Conservation (phyloP, 2,888 invertebrate species). For the Bellardia pandia region DNA sequence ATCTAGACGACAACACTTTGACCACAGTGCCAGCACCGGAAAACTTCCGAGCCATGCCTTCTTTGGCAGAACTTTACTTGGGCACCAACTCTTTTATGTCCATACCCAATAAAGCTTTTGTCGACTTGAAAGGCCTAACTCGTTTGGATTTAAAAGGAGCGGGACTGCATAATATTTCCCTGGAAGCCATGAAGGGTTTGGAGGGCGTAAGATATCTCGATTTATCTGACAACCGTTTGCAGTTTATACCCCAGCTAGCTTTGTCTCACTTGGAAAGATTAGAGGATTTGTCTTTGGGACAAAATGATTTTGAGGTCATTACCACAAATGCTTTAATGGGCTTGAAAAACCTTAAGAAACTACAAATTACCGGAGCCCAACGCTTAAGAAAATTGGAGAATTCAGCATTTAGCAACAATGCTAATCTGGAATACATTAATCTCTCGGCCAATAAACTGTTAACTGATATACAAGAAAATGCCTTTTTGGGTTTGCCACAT, state of each 20-base stretch:
- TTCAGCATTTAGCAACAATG: conserved; percentile 91
- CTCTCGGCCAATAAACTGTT: conserved; percentile 92
- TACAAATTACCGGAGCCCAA: conserved; percentile 92
- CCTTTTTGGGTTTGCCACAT: conserved; percentile 91
- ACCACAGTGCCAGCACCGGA: conserved; percentile 90
- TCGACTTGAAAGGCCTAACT: conserved; percentile 89
- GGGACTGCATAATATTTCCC: conserved; percentile 91
- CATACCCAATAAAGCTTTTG: conserved; percentile 91
- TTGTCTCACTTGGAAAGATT: conserved; percentile 89
- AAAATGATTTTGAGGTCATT: conserved; percentile 90
- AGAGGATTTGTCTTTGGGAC: conserved; percentile 92
- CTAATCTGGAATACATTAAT: conserved; percentile 91
- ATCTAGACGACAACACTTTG: conserved; percentile 93
- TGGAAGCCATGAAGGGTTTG: conserved; percentile 90
- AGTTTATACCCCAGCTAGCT: conserved; percentile 90
- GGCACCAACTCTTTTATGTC: conserved; percentile 92
- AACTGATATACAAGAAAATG: conserved; percentile 89
- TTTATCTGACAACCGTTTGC: conserved; percentile 91
- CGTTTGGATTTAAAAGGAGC: conserved; percentile 92
- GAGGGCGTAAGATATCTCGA: conserved; percentile 90
- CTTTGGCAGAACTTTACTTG: conserved; percentile 92
- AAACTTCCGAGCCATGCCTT: conserved; percentile 88
- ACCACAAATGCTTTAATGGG: conserved; percentile 91
- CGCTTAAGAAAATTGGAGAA: conserved; percentile 89
- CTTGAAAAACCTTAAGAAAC: conserved; percentile 89